Base-by-base conservation (phyloP, 2,797 vertebrate species). In the Diceros bicornis region DNA sequence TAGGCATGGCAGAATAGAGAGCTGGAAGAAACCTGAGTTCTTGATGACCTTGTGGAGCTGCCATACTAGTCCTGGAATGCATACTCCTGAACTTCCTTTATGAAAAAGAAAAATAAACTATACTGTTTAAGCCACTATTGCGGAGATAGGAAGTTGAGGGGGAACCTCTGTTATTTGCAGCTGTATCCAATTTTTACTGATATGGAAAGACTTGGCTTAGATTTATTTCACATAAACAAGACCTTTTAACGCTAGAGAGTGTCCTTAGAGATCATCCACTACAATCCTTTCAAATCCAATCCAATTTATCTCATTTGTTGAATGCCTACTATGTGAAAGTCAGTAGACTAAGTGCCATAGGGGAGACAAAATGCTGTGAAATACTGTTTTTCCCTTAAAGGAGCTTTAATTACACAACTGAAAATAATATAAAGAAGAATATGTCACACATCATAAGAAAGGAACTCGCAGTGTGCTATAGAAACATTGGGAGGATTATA, bases 141-240 rank as follows among this genome's bases (percentile, higher is more conserved):
- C 12, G 20, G 59, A 57, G 47, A 12, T 52, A 16, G 12, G 77
- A 32, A 3, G 34, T 12, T 44, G 41, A 34, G 4, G 55, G 17
- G 59, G 50, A 55, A 11, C 16, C n/a, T 89, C n/a, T 66, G n/a
- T 61, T 89, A 78, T 72, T 68, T 86, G 83, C 34, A 85, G 18
- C 12, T 34, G 20, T 27, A 11, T 21, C 72, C 84, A 66, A 94
- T 83, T 87, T 93, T 92, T 20, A 72, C 21, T 0, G 14, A 93
- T 13, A 66, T 29, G 4, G 89, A 89, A 62, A 88, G 52, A 81
- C 55, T 17, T 50, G 34, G 71, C 78, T 94, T 84, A 61, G n/a
- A 41, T 77, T 88, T 88, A 90, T 47, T 95, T 93, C 62, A 71
- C 11, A 79, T 14, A 61, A 71, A 11, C 41, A 88, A 91, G 91